Evolutionary conservation across 2,797 vertebrate genomes (phyloP).

Genomic region (Gadopsis bispinosus): DNA sequence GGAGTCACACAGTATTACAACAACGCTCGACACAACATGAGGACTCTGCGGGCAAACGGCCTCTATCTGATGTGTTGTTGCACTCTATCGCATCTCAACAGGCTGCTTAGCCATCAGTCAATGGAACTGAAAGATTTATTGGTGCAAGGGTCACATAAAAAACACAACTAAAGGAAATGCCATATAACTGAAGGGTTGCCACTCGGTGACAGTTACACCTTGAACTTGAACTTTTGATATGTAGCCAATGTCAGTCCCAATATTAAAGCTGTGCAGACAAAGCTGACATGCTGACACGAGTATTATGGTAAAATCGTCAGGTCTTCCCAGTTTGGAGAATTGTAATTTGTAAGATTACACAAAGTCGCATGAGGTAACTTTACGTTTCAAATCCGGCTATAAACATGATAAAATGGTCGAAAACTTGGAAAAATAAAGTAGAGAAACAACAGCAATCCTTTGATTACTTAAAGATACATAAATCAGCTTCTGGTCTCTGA

Average conservation of each 20-base stretch:
- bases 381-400: background rate
- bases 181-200: background rate
- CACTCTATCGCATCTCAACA: constrained; percentile 44
- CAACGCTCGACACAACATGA: constrained; percentile 43
- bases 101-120: constrained; percentile 30
- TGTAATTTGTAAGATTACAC: background rate
- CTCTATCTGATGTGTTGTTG: constrained; percentile 34
- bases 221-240: constrained; percentile 26
- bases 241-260: background rate
- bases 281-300: background rate
- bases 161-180: constrained; percentile 8
- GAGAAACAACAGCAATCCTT: background rate
- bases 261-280: background rate
- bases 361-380: background rate
- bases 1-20: constrained; percentile 48
- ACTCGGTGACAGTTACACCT: background rate
- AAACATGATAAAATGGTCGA: background rate
- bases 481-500: background rate
- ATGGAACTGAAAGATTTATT: constrained; percentile 32
- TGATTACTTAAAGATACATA: constrained; percentile 12
- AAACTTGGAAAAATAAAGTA: too few relatives aligned
- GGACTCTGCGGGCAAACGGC: constrained; percentile 18
- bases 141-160: constrained; percentile 10
- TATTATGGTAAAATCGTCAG: background rate
- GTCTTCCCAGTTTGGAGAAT: background rate